Base-by-base conservation (phyloP, 2,888 invertebrate genomes). In the Calliscelio sp. region DNA sequence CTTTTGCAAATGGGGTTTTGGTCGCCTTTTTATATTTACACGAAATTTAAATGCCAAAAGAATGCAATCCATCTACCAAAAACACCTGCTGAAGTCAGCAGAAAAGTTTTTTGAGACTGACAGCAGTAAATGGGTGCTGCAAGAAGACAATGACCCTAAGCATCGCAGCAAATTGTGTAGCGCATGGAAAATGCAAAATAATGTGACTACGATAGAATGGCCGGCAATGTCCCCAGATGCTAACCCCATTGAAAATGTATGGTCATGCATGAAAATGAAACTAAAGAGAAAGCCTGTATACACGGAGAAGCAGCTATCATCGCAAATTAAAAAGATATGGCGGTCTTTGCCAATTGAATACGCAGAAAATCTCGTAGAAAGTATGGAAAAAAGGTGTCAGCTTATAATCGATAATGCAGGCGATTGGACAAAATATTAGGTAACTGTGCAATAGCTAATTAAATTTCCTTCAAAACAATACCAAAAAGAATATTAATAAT, bases 351-450 rank as follows among this genome's bases (percentile, higher is more conserved):
- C 61, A 11, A n/a, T 5, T 22, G 18, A 74, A 53, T 84, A 74
- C 44, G 79, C 78, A 25, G 55, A 38, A 71, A 78, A 84, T 5
- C 28, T 83, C 14, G 46, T 73, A 7, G 49, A 83, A 90, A 93
- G 81, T 93, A 94, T 74, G 94, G 94, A 74, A 93, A 44, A 41
- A 75, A 63, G 74, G 38, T 83, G 83, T 55, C 65, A 73, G 35
- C 46, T 32, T 25, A 66, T 83, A 65, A 65, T 79, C n/a, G 32
- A 55, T 28, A 83, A 74, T 61, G 66, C 74, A 55, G 74, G 81
- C 24, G 81, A 81, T 46, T 81, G 80, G 81, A 83, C 51, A n/a
- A n/a, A n/a, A n/a, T n/a, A n/a, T n/a, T n/a, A n/a, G n/a, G n/a
- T n/a, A n/a, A n/a, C n/a, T n/a, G n/a, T n/a, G n/a, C n/a, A n/a